These are phyloP conservation scores for Halichoerus grypus DNA, from an alignment of 2,113 vertebrate species.

Conservation along the genomic window DNA sequence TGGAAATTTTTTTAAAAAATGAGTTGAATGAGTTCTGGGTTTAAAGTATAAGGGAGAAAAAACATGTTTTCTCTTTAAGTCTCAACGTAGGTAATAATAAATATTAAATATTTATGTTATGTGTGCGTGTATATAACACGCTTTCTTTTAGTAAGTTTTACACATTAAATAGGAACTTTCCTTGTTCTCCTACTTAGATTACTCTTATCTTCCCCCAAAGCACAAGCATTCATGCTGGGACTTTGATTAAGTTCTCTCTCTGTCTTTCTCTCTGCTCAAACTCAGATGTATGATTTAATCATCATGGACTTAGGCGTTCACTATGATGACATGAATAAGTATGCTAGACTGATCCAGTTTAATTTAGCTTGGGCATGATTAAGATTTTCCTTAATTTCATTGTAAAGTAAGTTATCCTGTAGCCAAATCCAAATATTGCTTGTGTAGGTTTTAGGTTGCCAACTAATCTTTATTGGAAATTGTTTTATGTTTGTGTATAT, in stretches of 20 bases:
- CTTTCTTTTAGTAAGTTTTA: background rate
- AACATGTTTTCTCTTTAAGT: background rate
- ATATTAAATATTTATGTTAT: background rate
- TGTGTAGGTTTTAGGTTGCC: background rate
- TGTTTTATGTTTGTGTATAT: background rate
- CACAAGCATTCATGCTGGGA: background rate
- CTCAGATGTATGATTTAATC: background rate
- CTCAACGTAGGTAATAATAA: background rate
- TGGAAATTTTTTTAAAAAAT: slow-evolving; percentile 19
- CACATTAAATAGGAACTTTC: background rate
- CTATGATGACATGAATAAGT: background rate
- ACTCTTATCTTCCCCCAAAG: background rate
- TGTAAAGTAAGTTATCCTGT: background rate
- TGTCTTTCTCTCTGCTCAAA: background rate
- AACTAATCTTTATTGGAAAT: background rate
- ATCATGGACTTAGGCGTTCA: background rate
- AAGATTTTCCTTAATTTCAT: background rate
- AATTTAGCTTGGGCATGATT: background rate
- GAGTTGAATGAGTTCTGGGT: background rate
- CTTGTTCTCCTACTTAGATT: background rate
- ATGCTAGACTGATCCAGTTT: background rate
- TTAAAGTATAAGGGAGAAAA: slow-evolving; percentile 24
- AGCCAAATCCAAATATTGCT: slow-evolving; percentile 13
- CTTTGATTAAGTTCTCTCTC: background rate
- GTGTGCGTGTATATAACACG: background rate